Conservation (phyloP, 1,140 invertebrate species). For the Zaprionus lachaisei region DNA sequence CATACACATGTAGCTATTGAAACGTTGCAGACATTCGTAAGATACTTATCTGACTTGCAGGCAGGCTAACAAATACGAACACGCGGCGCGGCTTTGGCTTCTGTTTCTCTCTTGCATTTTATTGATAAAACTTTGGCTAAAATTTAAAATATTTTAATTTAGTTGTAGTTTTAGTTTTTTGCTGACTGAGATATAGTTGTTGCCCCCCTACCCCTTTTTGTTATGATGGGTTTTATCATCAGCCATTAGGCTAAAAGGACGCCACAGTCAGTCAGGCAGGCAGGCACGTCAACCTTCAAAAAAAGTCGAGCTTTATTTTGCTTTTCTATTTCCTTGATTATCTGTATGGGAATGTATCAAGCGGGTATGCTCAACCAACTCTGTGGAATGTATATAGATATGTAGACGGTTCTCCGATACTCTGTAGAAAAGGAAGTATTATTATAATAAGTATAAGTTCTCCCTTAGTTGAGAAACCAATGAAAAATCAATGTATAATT, state of each 20-base stretch:
- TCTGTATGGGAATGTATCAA: not conserved
- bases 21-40: slow-evolving; percentile 64
- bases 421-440: not conserved
- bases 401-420: not conserved
- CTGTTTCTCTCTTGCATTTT: slow-evolving; percentile 60
- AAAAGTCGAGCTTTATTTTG: slow-evolving; percentile 11
- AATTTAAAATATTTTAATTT: slow-evolving; percentile 83
- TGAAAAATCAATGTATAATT: no score
- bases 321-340: slow-evolving; percentile 42
- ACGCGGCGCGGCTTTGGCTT: slow-evolving; percentile 25
- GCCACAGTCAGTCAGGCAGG: not conserved
- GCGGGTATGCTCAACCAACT: not conserved
- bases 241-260: slow-evolving; percentile 79
- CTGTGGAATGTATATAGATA: not conserved
- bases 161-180: slow-evolving; percentile 63
- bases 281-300: slow-evolving; percentile 58
- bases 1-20: not conserved
- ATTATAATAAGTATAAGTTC: no score
- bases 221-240: slow-evolving; percentile 62
- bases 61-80: slow-evolving; percentile 61
- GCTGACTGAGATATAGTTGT: slow-evolving; percentile 18
- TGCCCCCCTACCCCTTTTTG: slow-evolving; percentile 37
- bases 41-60: slow-evolving; percentile 74
- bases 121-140: slow-evolving; percentile 77
- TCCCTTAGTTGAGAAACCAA: no score